These are phyloP conservation scores for Sphaerodactylus townsendi DNA, from an alignment of 2,113 vertebrate species.

Conservation along the genomic window DNA sequence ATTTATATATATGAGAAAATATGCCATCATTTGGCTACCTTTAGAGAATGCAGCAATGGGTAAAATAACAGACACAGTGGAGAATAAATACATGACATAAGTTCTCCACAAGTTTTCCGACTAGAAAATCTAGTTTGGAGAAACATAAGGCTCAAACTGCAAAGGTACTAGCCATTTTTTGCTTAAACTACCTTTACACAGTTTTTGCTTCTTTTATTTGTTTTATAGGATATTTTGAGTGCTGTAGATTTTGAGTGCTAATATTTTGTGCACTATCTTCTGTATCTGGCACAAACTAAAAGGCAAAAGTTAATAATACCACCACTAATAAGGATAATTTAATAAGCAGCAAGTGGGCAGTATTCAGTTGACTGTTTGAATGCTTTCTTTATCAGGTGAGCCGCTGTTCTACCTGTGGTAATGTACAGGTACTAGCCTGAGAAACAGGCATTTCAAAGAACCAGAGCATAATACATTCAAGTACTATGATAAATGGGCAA, in stretches of 20 bases:
- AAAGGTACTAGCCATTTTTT: background rate
- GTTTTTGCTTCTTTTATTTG: background rate
- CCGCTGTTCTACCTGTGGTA: background rate
- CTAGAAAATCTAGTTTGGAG: background rate
- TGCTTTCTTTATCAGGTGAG: background rate
- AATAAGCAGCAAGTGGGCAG: background rate
- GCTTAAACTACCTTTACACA: background rate
- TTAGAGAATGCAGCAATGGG: rapidly evolving
- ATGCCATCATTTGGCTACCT: background rate
- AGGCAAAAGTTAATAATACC: background rate
- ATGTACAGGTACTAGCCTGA: background rate
- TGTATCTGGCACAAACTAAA: background rate
- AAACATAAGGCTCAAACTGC: background rate
- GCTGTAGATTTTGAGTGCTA: background rate
- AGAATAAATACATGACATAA: background rate
- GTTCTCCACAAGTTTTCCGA: background rate
- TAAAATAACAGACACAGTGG: background rate
- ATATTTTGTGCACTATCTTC: background rate
- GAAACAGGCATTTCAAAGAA: background rate
- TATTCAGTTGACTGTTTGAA: background rate
- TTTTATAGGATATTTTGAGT: background rate
- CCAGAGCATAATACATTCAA: background rate
- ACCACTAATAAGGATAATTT: background rate
- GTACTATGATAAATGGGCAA: background rate
- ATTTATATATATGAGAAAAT: background rate